These are phyloP conservation scores for Diplazon laetatorius DNA, from an alignment of 2,888 invertebrate genomes.

Conservation along the genomic window DNA sequence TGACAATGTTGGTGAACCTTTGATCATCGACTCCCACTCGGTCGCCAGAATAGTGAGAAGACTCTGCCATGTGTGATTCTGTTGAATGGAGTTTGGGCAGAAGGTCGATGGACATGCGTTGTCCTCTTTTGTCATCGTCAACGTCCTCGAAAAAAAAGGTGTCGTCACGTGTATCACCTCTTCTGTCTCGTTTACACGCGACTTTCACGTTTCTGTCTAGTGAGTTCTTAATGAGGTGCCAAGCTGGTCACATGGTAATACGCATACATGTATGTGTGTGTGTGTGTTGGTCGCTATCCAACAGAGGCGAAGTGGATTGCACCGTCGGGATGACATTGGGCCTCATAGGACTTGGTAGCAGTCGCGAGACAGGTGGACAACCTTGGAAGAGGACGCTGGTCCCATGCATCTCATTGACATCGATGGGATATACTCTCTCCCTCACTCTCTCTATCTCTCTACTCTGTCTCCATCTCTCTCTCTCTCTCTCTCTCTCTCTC, in stretches of 20 bases:
- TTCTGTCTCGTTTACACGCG: constrained; percentile 9
- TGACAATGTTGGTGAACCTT: not conserved
- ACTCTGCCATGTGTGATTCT: not conserved
- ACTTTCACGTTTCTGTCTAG: constrained; percentile 33
- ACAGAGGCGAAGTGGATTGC: constrained; percentile 65
- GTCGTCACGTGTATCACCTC: constrained; percentile 25
- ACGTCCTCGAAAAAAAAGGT: constrained; percentile 28
- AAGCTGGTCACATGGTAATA: constrained; percentile 12
- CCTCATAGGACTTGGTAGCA: constrained; percentile 49
- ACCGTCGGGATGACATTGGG: constrained; percentile 57
- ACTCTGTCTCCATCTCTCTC: constrained; percentile 1
- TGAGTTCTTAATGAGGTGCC: constrained; percentile 43
- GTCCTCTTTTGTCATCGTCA: constrained; percentile 11
- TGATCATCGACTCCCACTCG: too few species aligned
- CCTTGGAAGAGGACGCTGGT: constrained; percentile 73
- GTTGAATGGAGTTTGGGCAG: not conserved
- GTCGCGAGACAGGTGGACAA: constrained; percentile 71
- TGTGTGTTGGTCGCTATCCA: constrained; percentile 49
- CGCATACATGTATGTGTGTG: too few species aligned
- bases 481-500: constrained; percentile 2
- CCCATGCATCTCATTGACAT: constrained; percentile 75
- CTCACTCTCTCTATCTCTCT: constrained; percentile 4
- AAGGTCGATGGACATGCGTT: constrained; percentile 1
- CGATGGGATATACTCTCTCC: constrained; percentile 60
- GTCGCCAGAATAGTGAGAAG: too few species aligned